Percentiles rank a stretch among this genome's conserved stretches.
Conservation (phyloP, 2,113 vertebrate species). For the Hippocampus guttulatus region DNA sequence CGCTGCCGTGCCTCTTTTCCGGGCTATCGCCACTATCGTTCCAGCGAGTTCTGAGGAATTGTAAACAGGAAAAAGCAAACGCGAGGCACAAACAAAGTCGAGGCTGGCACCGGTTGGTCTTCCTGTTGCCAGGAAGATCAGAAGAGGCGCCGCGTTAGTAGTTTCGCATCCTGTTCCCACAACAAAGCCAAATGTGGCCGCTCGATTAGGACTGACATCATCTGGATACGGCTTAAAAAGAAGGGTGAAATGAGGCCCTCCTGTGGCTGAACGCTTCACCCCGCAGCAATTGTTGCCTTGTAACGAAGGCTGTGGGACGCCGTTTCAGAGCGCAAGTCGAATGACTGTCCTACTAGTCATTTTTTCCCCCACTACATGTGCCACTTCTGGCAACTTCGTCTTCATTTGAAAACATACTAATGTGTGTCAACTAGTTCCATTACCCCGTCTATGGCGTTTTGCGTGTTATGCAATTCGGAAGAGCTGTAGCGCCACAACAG, state of each 20-base stretch:
- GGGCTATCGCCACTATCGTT: constrained; percentile 37
- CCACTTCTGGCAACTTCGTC: too few relatives aligned
- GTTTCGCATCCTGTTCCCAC: constrained; percentile 27
- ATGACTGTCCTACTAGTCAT: too few relatives aligned
- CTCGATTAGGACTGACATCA: not conserved
- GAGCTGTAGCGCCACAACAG: not conserved
- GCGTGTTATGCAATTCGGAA: not conserved
- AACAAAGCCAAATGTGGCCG: constrained; percentile 8
- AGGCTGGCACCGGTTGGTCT: constrained; percentile 40
- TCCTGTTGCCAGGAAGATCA: constrained; percentile 46
- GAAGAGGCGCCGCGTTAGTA: constrained; percentile 28
- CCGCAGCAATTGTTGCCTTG: not conserved
- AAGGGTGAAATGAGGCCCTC: constrained; percentile 25
- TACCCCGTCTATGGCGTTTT: too few relatives aligned
- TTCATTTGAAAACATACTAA: too few relatives aligned
- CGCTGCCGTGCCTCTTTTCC: not conserved
- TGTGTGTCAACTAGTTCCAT: too few relatives aligned
- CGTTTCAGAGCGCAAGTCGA: too few relatives aligned
- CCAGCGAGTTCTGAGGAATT: constrained; percentile 34
- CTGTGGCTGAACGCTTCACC: constrained; percentile 15
- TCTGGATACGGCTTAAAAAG: not conserved
- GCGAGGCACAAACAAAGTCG: constrained; percentile 24
- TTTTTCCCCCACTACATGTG: too few relatives aligned
- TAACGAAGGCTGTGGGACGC: too few relatives aligned
- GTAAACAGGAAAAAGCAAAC: constrained; percentile 60